phyloP scores from a whole-genome alignment of 2,797 vertebrate genomes.

The Lateolabrax maculatus region DNA sequence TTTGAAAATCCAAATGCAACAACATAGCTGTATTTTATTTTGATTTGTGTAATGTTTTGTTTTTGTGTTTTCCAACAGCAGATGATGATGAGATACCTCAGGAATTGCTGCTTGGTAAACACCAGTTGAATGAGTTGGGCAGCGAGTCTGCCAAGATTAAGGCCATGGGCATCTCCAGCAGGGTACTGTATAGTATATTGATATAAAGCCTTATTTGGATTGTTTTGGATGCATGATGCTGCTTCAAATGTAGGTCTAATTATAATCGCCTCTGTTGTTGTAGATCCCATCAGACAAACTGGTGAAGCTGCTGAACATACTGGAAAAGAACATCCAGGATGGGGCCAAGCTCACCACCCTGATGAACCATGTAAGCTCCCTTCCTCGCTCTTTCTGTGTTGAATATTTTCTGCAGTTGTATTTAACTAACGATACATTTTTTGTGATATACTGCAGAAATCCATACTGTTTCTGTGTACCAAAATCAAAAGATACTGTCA shows the following conservation, averaged over 20 bases:
- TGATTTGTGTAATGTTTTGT: not conserved
- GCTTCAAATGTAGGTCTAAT: constrained; percentile 11
- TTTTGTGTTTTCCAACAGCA: constrained; percentile 53
- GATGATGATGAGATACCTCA: constrained; percentile 98
- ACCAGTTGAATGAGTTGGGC: constrained; percentile 95
- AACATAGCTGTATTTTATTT: not conserved
- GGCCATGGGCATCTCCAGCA: constrained; percentile 98
- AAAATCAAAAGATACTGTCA: not conserved
- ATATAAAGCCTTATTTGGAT: not conserved
- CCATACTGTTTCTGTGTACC: not conserved
- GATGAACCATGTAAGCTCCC: constrained; percentile 92
- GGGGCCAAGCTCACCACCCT: constrained; percentile 94
- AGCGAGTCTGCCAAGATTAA: constrained; percentile 99
- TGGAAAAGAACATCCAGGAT: constrained; percentile 99
- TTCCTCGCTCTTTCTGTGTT: not conserved
- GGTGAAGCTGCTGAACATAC: constrained; percentile 96
- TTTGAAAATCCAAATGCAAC: not conserved
- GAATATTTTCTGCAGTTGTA: not conserved
- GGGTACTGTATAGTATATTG: constrained; percentile 82
- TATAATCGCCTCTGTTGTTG: constrained; percentile 30
- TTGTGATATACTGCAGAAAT: not conserved
- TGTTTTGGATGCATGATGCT: not conserved
- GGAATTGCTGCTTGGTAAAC: constrained; percentile 95
- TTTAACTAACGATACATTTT: not conserved
- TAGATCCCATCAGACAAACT: constrained; percentile 97